phyloP scores from a whole-genome alignment of 2,113 vertebrate species.

The Pseudorhombus dupliciocellatus region DNA sequence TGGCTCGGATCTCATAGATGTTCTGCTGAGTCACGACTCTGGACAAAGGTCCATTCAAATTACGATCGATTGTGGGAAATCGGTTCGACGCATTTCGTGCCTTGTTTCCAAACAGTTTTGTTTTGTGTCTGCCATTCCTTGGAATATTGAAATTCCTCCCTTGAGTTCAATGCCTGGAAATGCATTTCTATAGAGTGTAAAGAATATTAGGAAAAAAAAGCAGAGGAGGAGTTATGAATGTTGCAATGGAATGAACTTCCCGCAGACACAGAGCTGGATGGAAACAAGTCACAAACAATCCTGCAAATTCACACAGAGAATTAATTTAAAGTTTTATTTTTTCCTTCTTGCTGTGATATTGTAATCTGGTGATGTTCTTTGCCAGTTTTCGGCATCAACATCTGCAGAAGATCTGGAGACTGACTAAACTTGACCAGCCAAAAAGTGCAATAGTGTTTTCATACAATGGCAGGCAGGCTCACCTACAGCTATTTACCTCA shows the following conservation, averaged over 20 bases:
- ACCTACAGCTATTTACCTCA: constrained; percentile 75
- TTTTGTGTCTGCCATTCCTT: not conserved
- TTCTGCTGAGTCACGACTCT: not conserved
- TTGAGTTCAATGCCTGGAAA: not conserved
- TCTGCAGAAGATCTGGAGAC: constrained; percentile 55
- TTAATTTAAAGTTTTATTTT: constrained; percentile 34
- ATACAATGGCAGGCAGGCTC: constrained; percentile 58
- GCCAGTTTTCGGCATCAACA: constrained; percentile 17
- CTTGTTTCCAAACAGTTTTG: not conserved
- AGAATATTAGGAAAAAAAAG: no score
- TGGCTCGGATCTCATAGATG: not conserved
- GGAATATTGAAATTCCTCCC: not conserved
- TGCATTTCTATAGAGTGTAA: no score
- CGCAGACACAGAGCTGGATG: not conserved
- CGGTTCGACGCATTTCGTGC: not conserved
- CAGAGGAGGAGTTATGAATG: no score
- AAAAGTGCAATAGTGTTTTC: constrained; percentile 78
- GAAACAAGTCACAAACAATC: constrained; percentile 16
- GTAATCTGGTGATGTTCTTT: constrained; percentile 36
- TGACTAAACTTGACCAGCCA: constrained; percentile 72
- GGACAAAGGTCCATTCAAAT: constrained; percentile 2
- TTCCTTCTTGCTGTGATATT: constrained; percentile 52
- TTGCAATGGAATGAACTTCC: no score
- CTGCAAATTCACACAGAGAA: constrained; percentile 1
- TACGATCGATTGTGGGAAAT: constrained; percentile 1